These are phyloP conservation scores for Dermatemys mawii DNA, from an alignment of 2,113 vertebrate genomes.

Conservation along the genomic window DNA sequence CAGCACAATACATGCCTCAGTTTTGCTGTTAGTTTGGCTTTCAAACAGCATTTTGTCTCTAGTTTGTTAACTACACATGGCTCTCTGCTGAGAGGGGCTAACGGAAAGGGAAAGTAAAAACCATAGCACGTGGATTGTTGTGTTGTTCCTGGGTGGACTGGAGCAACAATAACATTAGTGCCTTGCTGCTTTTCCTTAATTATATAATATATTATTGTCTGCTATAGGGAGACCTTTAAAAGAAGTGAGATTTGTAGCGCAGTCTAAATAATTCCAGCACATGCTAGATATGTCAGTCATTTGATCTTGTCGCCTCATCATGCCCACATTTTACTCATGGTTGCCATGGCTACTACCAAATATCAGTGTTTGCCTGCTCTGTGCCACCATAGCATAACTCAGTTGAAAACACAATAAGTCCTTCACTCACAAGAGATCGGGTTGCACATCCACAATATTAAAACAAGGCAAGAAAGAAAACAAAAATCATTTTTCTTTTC, in stretches of 20 bases:
- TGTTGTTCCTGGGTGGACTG: neutral
- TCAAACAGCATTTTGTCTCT: neutral
- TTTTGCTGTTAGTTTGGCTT: neutral
- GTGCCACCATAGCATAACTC: neutral
- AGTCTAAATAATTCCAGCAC: neutral
- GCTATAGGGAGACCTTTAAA: neutral
- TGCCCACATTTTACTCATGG: accelerated
- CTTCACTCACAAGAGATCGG: neutral
- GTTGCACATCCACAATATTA: neutral
- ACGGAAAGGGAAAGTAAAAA: neutral
- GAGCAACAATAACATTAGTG: accelerated
- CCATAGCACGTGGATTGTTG: neutral
- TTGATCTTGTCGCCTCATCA: accelerated
- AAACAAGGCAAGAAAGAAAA: neutral
- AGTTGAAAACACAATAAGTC: neutral
- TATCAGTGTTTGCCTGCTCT: neutral
- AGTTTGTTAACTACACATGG: neutral
- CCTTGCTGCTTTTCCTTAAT: accelerated
- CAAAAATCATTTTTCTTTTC: neutral
- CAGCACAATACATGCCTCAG: neutral
- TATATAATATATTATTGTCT: accelerated
- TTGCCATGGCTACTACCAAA: neutral
- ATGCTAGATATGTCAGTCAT: neutral
- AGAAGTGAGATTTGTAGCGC: accelerated
- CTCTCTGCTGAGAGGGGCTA: neutral